Percentiles rank a stretch among this genome's conserved stretches.
Conservation (phyloP, 2,888 invertebrate species). For the Eurois occulta region DNA sequence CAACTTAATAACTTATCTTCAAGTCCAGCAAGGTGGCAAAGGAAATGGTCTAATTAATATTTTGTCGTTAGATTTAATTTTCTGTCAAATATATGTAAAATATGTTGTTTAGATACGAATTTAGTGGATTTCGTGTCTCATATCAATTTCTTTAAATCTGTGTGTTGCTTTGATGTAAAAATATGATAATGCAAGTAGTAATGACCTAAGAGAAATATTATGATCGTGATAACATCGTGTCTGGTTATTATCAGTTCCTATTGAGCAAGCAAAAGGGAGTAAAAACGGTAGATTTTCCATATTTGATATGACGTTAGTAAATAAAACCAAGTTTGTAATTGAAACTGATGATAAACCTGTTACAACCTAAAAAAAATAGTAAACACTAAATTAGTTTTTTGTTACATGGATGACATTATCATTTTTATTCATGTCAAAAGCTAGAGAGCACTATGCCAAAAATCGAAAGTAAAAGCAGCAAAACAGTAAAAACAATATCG, state of each 20-base stretch:
- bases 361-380: neutral
- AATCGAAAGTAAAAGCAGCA: constrained; percentile 15
- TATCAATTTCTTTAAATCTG: constrained; percentile 44
- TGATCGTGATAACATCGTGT: neutral
- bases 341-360: neutral
- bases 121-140: constrained; percentile 14
- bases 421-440: neutral
- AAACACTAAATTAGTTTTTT: neutral
- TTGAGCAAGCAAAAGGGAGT: neutral
- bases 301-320: neutral
- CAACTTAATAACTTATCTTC: constrained; percentile 32
- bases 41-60: constrained; percentile 59
- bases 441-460: neutral
- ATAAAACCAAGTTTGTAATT: neutral
- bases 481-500: neutral
- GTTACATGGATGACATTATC: neutral
- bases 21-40: constrained; percentile 38
- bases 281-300: neutral
- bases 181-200: constrained; percentile 28
- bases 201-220: constrained; percentile 16
- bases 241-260: neutral
- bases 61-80: constrained; percentile 45
- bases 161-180: constrained; percentile 22
- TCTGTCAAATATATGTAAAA: constrained; percentile 52
- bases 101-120: constrained; percentile 40